Evolutionary conservation across 2,113 vertebrate genomes (phyloP).

Genomic region (Rallus limicola): DNA sequence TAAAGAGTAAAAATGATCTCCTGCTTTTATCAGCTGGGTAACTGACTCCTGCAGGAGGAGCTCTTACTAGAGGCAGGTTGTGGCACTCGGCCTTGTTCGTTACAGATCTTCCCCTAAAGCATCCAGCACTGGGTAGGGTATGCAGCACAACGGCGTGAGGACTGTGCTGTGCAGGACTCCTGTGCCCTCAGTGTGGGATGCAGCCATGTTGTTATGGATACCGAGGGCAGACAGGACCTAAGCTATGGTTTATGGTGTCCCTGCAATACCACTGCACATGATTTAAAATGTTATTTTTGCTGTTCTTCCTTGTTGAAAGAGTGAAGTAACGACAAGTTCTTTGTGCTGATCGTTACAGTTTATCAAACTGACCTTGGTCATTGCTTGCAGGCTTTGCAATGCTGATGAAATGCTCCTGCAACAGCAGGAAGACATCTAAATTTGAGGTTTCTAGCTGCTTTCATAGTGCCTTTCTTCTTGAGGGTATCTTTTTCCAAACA

Average conservation of each 20-base stretch:
- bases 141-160: neutral
- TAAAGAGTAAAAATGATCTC: neutral
- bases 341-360: neutral
- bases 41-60: neutral
- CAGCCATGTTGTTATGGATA: neutral
- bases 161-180: neutral
- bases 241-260: neutral
- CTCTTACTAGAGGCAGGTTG: neutral
- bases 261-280: neutral
- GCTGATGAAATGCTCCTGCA: neutral
- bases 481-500: conserved; percentile 32
- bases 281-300: neutral
- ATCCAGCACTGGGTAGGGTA: neutral
- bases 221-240: neutral
- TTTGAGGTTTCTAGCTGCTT: neutral
- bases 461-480: conserved; percentile 6
- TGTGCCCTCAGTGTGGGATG: neutral
- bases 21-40: neutral
- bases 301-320: neutral
- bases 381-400: neutral
- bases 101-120: neutral
- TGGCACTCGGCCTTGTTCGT: neutral
- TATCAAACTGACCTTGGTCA: neutral
- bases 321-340: neutral
- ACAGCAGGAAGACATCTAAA: neutral